Evolutionary conservation across 2,113 vertebrate genomes (phyloP), one percentile per base, ranked within the genome.

Genomic region (Cochlearius cochlearius): DNA sequence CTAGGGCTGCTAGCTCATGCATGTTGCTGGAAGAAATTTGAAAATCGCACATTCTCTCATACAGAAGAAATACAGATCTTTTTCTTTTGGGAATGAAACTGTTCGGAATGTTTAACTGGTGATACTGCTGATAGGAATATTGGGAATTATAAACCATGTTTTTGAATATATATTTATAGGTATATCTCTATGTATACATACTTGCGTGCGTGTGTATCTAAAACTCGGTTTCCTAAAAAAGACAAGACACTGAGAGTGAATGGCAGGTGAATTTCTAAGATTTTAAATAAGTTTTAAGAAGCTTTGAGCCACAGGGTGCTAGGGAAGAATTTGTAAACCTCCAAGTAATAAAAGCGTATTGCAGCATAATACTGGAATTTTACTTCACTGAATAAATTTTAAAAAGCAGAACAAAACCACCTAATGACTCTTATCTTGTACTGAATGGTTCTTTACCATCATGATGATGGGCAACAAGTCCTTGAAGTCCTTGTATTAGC

Each of bases 181-280:
- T 62, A 2, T 92, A 58, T 92, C 19, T 6, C 26, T 50, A 47
- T 13, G 20, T 49, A 14, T 68, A 62, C 81, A 60, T 91, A 16
- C 10, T 19, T 50, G 2, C 55, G 4, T 11, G n/a, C n/a, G 8
- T 32, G 7, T 69, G 9, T 94, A n/a, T 91, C 82, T 84, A 53
- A 96, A 93, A 66, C 55, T 67, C 62, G 91, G 16, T 86, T 95
- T 97, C 78, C 92, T 91, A 75, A 94, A 94, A 93, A 96, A 88
- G 77, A 72, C 50, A 84, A 68, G 45, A 12, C 36, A 25, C n/a
- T 87, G 58, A 47, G n/a, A 93, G 26, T 92, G 78, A 97, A 89
- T 84, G 79, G 38, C 95, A 95, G 67, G 59, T 96, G 91, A 94
- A 77, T 89, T 88, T 69, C 76, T 17, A 43, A 39, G 58, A 15